Base-by-base conservation (phyloP, 2,888 invertebrate species). In the Carcina quercana region DNA sequence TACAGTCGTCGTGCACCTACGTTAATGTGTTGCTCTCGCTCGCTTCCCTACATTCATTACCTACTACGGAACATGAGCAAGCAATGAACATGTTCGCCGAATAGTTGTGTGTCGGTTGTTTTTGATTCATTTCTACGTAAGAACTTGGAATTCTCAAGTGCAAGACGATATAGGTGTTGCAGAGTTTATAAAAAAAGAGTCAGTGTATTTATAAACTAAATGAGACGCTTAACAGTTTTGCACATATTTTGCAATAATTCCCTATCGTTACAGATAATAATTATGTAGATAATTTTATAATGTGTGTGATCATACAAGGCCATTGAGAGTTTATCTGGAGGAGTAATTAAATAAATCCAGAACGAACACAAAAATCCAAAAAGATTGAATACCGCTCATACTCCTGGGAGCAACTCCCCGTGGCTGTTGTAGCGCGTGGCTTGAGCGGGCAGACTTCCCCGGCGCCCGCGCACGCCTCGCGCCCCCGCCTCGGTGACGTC, bases 171-270 rank as follows among this genome's bases (percentile, higher is more conserved):
- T 71, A 66, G 72, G 65, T 74, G 66, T 78, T 72, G 73, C 75
- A 66, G 68, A 66, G 55, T 67, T 70, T 63, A 64, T n/a, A n/a
- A n/a, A n/a, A n/a, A n/a, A 68, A 67, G 61, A 70, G 70, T 76
- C 76, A 64, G 67, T 79, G 76, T 79, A 72, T 73, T n/a, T 63
- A 65, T 76, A 73, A 75, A 69, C 57, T 72, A 71, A 71, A 70
- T 59, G 72, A 75, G 70, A 73, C 63, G 78, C 82, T 82, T 82
- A 20, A 74, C 75, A 59, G 69, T 78, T 80, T 74, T 78, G 82
- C 82, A 82, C 82, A 72, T 75, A 70, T 79, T 80, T 76, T 76
- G 79, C 79, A 80, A 79, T 76, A 73, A 72, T 67, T 71, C 33
- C 30, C 13, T 35, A 73, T 65, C 61, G 53, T 70, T 64, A 74